Evolutionary conservation across 2,113 vertebrate genomes (phyloP).

Genomic region (Xenopus borealis): DNA sequence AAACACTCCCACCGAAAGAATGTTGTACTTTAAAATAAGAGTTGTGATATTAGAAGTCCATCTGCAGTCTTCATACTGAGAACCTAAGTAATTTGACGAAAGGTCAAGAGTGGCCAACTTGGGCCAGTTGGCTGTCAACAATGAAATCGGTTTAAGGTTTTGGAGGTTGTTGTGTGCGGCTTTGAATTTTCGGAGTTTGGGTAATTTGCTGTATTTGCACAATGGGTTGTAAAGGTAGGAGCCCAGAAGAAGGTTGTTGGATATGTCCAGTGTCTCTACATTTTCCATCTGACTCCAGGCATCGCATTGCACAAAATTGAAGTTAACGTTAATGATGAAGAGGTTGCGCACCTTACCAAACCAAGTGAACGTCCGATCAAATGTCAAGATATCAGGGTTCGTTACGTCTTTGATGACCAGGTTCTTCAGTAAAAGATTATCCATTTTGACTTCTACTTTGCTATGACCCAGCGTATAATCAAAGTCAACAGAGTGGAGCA

Average conservation of each 20-base stretch:
- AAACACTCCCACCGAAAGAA: constrained; percentile 53
- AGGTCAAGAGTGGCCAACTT: constrained; percentile 66
- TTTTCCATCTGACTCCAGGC: constrained; percentile 67
- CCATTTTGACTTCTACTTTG: constrained; percentile 51
- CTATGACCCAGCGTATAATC: constrained; percentile 65
- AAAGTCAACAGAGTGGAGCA: constrained; percentile 75
- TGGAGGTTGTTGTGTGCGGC: constrained; percentile 63
- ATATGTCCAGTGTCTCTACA: constrained; percentile 61
- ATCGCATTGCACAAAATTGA: constrained; percentile 76
- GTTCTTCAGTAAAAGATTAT: constrained; percentile 58
- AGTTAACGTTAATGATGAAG: constrained; percentile 71
- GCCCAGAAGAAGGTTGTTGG: constrained; percentile 64
- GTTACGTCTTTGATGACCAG: constrained; percentile 76
- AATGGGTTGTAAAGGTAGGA: constrained; percentile 63
- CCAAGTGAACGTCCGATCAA: constrained; percentile 83
- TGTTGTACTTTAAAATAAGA: constrained; percentile 67
- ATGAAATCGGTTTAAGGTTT: constrained; percentile 60
- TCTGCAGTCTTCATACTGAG: constrained; percentile 51
- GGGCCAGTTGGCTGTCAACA: constrained; percentile 60
- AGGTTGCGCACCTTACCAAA: constrained; percentile 63
- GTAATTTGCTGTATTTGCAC: constrained; percentile 63
- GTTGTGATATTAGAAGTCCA: constrained; percentile 66
- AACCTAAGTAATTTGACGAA: constrained; percentile 66
- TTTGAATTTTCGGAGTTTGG: constrained; percentile 60
- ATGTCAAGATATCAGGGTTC: constrained; percentile 78